Evolutionary conservation across 2,797 vertebrate genomes (phyloP), one percentile per base, ranked within the genome.

Genomic region (Pangasius djambal): DNA sequence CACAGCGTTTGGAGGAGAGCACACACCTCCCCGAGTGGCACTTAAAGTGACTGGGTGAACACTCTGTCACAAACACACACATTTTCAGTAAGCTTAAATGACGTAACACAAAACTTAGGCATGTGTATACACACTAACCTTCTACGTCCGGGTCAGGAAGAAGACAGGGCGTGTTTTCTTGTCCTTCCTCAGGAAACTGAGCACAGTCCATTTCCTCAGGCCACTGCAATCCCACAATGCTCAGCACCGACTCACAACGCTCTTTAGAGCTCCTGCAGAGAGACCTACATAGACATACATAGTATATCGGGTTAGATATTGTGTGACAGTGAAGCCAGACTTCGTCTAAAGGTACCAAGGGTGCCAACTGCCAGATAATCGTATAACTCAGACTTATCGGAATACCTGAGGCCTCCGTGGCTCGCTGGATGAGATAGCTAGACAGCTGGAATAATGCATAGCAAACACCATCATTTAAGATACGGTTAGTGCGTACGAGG

Each of bases 1-100:
- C 98, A 40, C 98, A 99, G 89, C 97, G 97, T 86, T 98, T 97
- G 91, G 96, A 96, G 0, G 96, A 95, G 91, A 99, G 95, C 57
- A 99, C 97, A 34, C 98, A 99, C 63, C 97, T 95, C 10, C 98
- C 98, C 0, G 98, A 98, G 3, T 90, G 95, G 83, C 98, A 99
- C 93, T 97, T 98, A 94, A 98, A 99, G 94, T 99, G 98, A 74
- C 97, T 99, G 2, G 98, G 98, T 1, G 98, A 99, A 87, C 98
- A 99, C 89, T 99, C 98, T 99, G 94, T 93, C 79, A 69, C 52
- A 94, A 6, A 55, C 77, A 65, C 44, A 81, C 61, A 59, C 44
- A 79, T 50, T 31, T 57, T 22, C 2, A 34, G 75, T 79, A 16
- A 79, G 75, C 25, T 8, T 16, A 78, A 77, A 77, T 44, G 20